Evolutionary conservation across 2,113 vertebrate species (phyloP).

Genomic region (Delphinapterus leucas): DNA sequence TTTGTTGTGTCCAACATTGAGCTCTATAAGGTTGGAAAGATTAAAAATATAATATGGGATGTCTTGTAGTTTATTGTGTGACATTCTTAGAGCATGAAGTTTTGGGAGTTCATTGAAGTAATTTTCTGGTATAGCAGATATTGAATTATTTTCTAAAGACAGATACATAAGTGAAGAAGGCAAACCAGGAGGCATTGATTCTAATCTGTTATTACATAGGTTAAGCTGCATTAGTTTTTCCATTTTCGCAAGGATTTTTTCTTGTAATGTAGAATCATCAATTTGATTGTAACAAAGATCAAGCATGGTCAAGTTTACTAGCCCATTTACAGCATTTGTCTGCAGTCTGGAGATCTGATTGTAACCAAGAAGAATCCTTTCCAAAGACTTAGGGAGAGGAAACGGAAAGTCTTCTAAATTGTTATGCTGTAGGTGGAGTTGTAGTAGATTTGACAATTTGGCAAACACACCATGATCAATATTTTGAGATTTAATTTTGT

Average conservation of each 20-base stretch:
- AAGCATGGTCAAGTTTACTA: conserved; percentile 85
- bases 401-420: conserved; percentile 85
- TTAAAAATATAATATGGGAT: conserved; percentile 84
- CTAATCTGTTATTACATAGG: conserved; percentile 84
- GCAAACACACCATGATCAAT: conserved; percentile 83
- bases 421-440: conserved; percentile 87
- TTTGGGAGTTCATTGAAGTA: conserved; percentile 85
- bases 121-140: conserved; percentile 85
- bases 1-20: conserved; percentile 88
- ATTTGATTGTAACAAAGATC: conserved; percentile 86
- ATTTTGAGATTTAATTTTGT: conserved; percentile 84
- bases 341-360: conserved; percentile 84
- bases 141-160: conserved; percentile 87
- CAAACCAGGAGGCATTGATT: conserved; percentile 83
- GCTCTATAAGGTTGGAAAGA: conserved; percentile 84
- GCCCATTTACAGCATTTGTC: conserved; percentile 72
- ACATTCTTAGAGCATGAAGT: conserved; percentile 84
- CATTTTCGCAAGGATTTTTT: conserved; percentile 79
- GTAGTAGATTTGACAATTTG: conserved; percentile 81
- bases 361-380: conserved; percentile 84
- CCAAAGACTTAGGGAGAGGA: conserved; percentile 84
- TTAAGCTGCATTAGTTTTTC: conserved; percentile 86
- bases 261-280: conserved; percentile 79
- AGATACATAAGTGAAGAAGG: conserved; percentile 87
- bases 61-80: conserved; percentile 84